Evolutionary conservation across 2,797 vertebrate species (phyloP).

Genomic region (Columba guinea): DNA sequence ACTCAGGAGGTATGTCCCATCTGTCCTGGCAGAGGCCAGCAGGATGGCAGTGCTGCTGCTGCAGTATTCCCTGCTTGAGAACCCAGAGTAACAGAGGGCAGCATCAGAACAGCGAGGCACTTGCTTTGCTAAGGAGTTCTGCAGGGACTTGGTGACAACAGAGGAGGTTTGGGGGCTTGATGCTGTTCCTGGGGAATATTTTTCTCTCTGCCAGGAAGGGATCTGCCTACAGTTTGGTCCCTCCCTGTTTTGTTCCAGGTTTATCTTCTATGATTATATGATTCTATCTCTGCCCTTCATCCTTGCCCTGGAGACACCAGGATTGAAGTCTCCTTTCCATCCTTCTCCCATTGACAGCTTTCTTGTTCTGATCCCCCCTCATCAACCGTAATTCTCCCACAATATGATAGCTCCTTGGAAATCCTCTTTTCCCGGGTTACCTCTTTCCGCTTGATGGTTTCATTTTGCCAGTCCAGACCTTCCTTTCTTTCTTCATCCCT

Average conservation of each 20-base stretch:
- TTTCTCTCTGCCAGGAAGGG: neutral
- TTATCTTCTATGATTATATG: neutral
- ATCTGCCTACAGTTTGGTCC: neutral
- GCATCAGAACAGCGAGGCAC: neutral
- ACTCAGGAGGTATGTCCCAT: accelerated
- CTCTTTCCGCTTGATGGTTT: neutral
- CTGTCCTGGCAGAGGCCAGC: neutral
- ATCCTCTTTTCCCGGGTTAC: neutral
- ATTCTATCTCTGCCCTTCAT: neutral
- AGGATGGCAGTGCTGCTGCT: neutral
- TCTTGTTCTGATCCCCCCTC: neutral
- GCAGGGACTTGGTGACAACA: neutral
- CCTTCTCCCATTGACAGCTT: neutral
- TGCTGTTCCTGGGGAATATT: neutral
- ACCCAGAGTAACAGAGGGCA: accelerated
- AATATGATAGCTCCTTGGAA: neutral
- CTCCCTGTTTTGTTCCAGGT: neutral
- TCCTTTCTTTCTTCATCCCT: neutral
- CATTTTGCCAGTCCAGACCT: neutral
- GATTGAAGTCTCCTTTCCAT: neutral
- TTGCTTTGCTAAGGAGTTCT: neutral
- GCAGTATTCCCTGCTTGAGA: neutral
- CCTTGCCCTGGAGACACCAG: neutral
- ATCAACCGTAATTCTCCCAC: accelerated
- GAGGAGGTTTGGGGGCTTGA: accelerated